Evolutionary conservation across 2,888 invertebrate genomes (phyloP).

Genomic region (Noctua comes): DNA sequence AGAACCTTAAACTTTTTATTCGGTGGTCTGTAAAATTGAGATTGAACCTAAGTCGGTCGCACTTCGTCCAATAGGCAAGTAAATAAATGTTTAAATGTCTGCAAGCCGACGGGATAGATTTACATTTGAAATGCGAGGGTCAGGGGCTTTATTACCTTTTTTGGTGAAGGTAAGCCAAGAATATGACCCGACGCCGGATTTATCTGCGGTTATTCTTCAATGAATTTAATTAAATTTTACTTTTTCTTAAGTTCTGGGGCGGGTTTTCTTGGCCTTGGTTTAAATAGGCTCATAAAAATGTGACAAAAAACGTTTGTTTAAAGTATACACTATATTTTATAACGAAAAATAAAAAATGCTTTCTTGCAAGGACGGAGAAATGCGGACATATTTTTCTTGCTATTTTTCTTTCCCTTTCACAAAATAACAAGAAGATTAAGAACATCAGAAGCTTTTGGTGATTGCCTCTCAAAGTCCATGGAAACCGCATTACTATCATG

Average conservation of each 20-base stretch:
- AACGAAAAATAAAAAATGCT: not conserved
- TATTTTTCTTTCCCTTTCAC: conserved; percentile 28
- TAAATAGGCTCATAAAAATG: conserved; percentile 11
- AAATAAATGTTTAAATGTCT: conserved; percentile 82
- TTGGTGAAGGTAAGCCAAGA: conserved; percentile 74
- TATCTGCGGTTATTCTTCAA: conserved; percentile 68
- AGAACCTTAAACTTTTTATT: conserved; percentile 60
- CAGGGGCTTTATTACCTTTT: conserved; percentile 79
- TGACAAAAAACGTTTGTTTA: conserved; percentile 7
- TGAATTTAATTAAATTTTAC: conserved; percentile 52
- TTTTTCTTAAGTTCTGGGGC: conserved; percentile 30
- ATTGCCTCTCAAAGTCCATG: conserved; percentile 40
- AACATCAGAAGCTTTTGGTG: conserved; percentile 30
- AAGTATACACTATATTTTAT: conserved; percentile 14
- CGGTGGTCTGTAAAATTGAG: conserved; percentile 68
- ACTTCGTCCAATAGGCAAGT: conserved; percentile 71
- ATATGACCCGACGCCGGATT: conserved; percentile 64
- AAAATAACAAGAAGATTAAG: conserved; percentile 44
- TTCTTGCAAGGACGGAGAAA: not conserved
- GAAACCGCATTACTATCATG: conserved; percentile 49
- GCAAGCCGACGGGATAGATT: conserved; percentile 76
- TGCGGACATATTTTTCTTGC: conserved; percentile 21
- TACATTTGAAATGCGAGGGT: conserved; percentile 83
- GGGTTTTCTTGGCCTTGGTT: conserved; percentile 5
- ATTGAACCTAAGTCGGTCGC: conserved; percentile 68